phyloP scores from a whole-genome alignment of 2,797 vertebrate genomes.

The Neostethus bicornis region DNA sequence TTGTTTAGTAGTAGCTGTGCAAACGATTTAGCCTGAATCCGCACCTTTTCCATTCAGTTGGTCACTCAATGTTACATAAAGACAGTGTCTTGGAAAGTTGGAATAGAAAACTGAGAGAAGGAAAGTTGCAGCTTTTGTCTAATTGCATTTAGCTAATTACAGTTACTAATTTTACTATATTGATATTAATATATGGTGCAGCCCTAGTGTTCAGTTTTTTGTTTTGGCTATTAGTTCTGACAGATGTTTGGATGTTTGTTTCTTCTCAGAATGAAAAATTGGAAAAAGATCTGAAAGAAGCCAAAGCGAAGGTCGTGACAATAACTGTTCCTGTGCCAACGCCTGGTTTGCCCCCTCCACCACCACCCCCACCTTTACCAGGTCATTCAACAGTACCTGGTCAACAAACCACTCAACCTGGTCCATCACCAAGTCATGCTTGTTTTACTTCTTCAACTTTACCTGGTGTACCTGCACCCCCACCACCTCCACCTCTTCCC shows the following conservation, averaged over 20 bases:
- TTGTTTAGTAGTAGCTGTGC: too few relatives aligned
- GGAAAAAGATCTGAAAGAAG: slow-evolving; percentile 84
- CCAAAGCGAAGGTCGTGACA: slow-evolving; percentile 79
- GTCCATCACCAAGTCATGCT: slow-evolving; percentile 47
- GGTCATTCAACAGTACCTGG: slow-evolving; percentile 25
- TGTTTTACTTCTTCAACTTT: slow-evolving; percentile 45
- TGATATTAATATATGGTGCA: too few relatives aligned
- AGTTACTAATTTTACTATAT: too few relatives aligned
- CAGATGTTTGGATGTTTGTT: not conserved
- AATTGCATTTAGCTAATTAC: too few relatives aligned
- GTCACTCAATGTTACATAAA: too few relatives aligned
- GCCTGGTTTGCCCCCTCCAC: slow-evolving; percentile 43
- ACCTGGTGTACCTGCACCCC: slow-evolving; percentile 45
- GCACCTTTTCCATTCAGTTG: too few relatives aligned
- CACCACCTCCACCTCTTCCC: slow-evolving; percentile 66
- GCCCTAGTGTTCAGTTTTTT: not conserved
- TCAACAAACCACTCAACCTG: slow-evolving; percentile 44
- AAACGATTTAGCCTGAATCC: too few relatives aligned
- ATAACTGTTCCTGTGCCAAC: slow-evolving; percentile 69
- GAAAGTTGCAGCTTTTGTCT: too few relatives aligned
- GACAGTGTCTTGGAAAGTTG: too few relatives aligned
- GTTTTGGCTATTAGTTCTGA: not conserved
- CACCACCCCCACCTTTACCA: slow-evolving; percentile 56
- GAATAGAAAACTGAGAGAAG: too few relatives aligned
- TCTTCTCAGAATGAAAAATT: slow-evolving; percentile 79